Percentiles rank a stretch among this genome's conserved stretches.
phyloP scores from a whole-genome alignment of 1,140 invertebrate genomes.

The Epicauta chinensis region DNA sequence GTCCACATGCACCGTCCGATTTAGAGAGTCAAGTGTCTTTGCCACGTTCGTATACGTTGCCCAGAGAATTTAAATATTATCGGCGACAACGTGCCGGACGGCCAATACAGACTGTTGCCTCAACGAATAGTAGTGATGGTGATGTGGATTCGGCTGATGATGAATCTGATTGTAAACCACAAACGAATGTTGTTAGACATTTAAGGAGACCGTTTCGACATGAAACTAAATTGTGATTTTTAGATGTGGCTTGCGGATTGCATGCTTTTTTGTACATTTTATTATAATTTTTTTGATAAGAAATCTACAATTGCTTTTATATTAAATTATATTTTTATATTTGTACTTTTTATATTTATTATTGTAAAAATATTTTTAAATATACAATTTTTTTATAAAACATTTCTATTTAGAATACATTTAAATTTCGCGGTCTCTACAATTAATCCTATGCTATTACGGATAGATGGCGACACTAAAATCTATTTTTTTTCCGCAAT shows the following conservation, averaged over 20 bases:
- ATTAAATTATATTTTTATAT: slow-evolving; percentile 18
- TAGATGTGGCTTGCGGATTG: not conserved
- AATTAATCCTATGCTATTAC: no score
- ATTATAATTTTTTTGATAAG: slow-evolving; percentile 7
- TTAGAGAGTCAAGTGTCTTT: slow-evolving; percentile 73
- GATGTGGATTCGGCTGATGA: slow-evolving; percentile 63
- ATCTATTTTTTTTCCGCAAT: no score
- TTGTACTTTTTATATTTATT: slow-evolving; percentile 12
- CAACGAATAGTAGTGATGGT: slow-evolving; percentile 80
- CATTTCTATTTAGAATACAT: no score
- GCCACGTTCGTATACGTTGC: slow-evolving; percentile 75
- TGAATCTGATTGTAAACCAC: slow-evolving; percentile 42
- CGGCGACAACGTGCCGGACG: slow-evolving; percentile 48
- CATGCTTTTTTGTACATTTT: slow-evolving; percentile 4
- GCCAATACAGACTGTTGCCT: slow-evolving; percentile 58
- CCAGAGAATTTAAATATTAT: slow-evolving; percentile 78
- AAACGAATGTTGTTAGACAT: slow-evolving; percentile 33
- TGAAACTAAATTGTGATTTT: slow-evolving; percentile 40
- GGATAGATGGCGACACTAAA: no score
- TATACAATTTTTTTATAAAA: slow-evolving; percentile 1
- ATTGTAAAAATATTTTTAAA: slow-evolving; percentile 13
- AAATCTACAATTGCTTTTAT: slow-evolving; percentile 12
- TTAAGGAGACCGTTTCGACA: slow-evolving; percentile 37
- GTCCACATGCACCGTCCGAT: slow-evolving; percentile 60
- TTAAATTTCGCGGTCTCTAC: no score